phyloP scores from a whole-genome alignment of 2,797 vertebrate species.

The Myotis daubentonii region DNA sequence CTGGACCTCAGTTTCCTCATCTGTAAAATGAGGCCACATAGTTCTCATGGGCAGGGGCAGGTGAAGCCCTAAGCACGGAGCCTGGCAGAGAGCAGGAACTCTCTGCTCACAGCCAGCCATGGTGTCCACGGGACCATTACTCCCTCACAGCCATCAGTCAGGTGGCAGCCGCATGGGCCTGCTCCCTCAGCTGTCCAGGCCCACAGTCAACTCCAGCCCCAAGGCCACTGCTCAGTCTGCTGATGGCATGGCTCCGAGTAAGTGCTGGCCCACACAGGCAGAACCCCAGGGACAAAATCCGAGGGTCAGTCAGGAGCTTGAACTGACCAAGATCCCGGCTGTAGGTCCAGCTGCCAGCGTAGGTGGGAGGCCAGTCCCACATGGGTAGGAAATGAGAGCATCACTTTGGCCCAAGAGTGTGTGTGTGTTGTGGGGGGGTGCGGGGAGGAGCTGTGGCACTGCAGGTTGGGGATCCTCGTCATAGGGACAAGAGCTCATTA shows the following conservation, averaged over 20 bases:
- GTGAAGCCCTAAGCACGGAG: not conserved
- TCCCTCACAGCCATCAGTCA: not conserved
- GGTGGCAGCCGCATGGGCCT: not conserved
- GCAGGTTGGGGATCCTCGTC: not conserved
- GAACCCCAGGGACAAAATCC: not conserved
- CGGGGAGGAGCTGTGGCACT: not conserved
- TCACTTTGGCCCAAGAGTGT: not conserved
- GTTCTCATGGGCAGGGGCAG: not conserved
- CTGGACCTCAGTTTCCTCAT: not conserved
- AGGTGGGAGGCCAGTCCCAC: not conserved
- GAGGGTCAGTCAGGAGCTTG: not conserved
- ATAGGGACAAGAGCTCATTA: not conserved
- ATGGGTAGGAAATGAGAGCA: not conserved
- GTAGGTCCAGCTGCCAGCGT: not conserved
- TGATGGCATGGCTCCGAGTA: not conserved
- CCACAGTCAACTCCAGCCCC: not conserved
- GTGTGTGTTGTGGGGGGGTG: not conserved
- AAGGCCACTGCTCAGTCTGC: not conserved
- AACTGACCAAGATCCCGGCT: not conserved
- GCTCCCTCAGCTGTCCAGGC: not conserved
- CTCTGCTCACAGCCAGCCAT: not conserved
- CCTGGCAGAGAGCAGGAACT: not conserved
- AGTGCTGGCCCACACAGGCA: not conserved
- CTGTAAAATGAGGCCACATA: not conserved
- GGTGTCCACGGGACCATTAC: not conserved